Evolutionary conservation across 1,140 invertebrate species (phyloP).

Genomic region (Drosophila santomea): DNA sequence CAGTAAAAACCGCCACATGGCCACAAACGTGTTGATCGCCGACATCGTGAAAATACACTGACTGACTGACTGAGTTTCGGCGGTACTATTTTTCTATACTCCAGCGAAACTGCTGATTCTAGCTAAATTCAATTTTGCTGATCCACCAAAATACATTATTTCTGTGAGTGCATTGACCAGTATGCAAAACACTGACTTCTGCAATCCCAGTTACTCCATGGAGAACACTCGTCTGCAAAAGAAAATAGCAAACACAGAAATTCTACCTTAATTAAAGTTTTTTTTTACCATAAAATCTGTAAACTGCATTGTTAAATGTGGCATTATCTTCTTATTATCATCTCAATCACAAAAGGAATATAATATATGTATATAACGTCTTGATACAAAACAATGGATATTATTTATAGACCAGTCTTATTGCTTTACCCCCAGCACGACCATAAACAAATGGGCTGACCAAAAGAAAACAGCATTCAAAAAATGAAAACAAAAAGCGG

Average conservation of each 20-base stretch:
- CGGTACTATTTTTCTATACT: too few relatives aligned
- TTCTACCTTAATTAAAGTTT: too few relatives aligned
- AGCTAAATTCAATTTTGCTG: conserved; percentile 6
- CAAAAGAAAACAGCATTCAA: conserved; percentile 26
- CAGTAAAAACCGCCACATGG: conserved; percentile 86
- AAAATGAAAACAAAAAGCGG: background rate
- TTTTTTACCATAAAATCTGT: too few relatives aligned
- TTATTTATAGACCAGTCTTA: background rate
- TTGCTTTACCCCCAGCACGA: background rate
- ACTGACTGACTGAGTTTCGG: conserved; percentile 4
- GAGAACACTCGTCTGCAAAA: background rate
- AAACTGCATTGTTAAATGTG: too few relatives aligned
- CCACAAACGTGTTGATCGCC: conserved; percentile 59
- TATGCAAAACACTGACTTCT: background rate
- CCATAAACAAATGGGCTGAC: conserved; percentile 19
- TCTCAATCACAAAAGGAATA: too few relatives aligned
- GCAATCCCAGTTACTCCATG: background rate
- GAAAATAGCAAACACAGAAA: background rate
- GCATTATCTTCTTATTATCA: too few relatives aligned
- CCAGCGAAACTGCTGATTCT: background rate
- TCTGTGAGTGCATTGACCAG: conserved; percentile 21
- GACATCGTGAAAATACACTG: conserved; percentile 48
- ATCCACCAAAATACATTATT: background rate
- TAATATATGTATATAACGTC: too few relatives aligned
- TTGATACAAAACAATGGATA: too few relatives aligned